Evolutionary conservation across 2,113 vertebrate species (phyloP), one percentile per base, ranked within the genome.

Genomic region (Oncorhynchus keta): DNA sequence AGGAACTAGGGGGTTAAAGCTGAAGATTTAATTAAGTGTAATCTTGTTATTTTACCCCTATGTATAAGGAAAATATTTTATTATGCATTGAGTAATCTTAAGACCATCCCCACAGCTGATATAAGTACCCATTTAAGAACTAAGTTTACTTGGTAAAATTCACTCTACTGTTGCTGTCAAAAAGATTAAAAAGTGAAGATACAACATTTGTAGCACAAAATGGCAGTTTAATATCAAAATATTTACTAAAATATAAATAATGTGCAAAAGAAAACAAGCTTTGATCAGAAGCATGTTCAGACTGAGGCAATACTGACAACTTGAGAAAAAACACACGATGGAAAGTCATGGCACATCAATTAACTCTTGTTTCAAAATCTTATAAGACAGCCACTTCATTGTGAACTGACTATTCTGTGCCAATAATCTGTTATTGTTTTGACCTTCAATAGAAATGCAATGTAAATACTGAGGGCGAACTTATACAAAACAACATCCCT

Each of bases 181-280:
- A 70, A 24, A 45, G 9, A 48, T n/a, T 1, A 45, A 45, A 70
- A 1, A 22, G 11, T 45, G 39, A 45, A 45, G 39, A 45, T 35
- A 11, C 32, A 28, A 24, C 0, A 64, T 84, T 35, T 9, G 30
- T 80, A n/a, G 77, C 80, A 85, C 51, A 82, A 86, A 9, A 45
- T 45, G 12, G 61, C 48, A 66, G 68, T 89, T 92, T 90, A 86
- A 84, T 92, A 83, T 48, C 74, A 89, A 90, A 88, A 11, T 45
- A 11, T 45, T 9, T 12, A 45, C 39, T 45, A 45, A 45, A 45
- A 85, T 84, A 87, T 85, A 90, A 85, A 88, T 85, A 87, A 0
- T 85, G 81, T 88, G 86, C 83, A 91, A 88, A 86, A 73, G 59
- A 91, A 88, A 85, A 73, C 66, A 81, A 78, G n/a, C 76, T 65